Conservation (phyloP, 1,140 invertebrate species). For the Halictus rubicundus region DNA sequence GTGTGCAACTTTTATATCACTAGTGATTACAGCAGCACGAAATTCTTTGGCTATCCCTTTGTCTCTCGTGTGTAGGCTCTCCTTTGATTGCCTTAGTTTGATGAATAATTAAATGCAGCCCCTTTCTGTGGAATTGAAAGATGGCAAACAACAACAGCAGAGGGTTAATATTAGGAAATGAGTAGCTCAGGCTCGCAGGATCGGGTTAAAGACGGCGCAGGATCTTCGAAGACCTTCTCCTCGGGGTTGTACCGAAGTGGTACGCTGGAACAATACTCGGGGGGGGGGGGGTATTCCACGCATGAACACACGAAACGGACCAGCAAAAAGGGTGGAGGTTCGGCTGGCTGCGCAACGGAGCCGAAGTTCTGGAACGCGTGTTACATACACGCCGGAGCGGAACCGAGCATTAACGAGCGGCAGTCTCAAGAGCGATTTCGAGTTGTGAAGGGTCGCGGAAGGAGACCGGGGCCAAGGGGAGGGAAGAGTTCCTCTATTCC, state of each 20-base stretch:
- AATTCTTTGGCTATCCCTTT: too few relatives aligned
- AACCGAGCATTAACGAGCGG: slow-evolving; percentile 68
- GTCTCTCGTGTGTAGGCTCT: too few relatives aligned
- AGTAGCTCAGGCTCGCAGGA: too few relatives aligned
- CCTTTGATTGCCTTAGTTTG: too few relatives aligned
- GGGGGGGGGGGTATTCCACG: background rate
- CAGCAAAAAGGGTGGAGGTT: slow-evolving; percentile 25
- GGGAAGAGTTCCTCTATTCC: slow-evolving; percentile 63
- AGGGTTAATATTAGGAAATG: too few relatives aligned
- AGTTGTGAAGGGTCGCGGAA: slow-evolving; percentile 34
- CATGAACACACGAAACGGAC: slow-evolving; percentile 6
- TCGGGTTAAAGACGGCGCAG: background rate
- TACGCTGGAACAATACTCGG: background rate
- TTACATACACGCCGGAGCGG: slow-evolving; percentile 38
- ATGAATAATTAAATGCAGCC: too few relatives aligned
- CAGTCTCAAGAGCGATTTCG: slow-evolving; percentile 64
- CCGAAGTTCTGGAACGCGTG: slow-evolving; percentile 43
- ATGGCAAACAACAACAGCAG: too few relatives aligned
- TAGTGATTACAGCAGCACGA: too few relatives aligned
- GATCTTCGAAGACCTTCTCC: background rate
- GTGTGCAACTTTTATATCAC: too few relatives aligned
- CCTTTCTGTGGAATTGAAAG: too few relatives aligned
- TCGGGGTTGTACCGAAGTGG: background rate
- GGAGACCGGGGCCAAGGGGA: slow-evolving; percentile 30
- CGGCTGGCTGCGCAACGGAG: slow-evolving; percentile 26